These are phyloP conservation scores for Cheilosia vulpina DNA, from an alignment of 2,888 invertebrate species.

Conservation along the genomic window DNA sequence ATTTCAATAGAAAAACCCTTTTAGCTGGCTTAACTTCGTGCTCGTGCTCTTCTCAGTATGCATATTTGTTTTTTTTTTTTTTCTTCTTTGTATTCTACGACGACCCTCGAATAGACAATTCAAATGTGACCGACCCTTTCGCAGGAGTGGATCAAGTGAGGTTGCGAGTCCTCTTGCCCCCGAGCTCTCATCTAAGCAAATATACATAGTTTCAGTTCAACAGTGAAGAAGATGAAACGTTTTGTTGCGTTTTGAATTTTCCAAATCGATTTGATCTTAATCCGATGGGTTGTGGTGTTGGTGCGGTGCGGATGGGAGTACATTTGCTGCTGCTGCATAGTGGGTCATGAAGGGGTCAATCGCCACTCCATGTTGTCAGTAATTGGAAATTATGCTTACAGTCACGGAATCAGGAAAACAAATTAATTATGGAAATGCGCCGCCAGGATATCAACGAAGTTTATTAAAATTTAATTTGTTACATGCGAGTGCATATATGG, in stretches of 20 bases:
- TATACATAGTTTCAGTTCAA: constrained; percentile 32
- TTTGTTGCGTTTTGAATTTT: constrained; percentile 58
- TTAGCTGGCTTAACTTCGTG: not conserved
- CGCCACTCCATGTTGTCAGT: not conserved
- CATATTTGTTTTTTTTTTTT: constrained; percentile 21
- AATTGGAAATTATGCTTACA: not conserved
- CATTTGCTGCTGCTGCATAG: not conserved
- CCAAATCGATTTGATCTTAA: constrained; percentile 34
- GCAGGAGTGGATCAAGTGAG: constrained; percentile 31
- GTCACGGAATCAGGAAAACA: constrained; percentile 4
- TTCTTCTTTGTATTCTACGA: too few species aligned
- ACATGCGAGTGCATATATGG: too few species aligned
- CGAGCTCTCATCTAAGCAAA: constrained; percentile 51
- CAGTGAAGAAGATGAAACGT: constrained; percentile 58
- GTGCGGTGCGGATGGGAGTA: not conserved
- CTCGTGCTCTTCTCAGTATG: constrained; percentile 13
- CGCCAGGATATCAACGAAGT: not conserved
- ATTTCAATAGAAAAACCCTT: constrained; percentile 69
- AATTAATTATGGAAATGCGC: constrained; percentile 12
- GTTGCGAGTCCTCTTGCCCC: constrained; percentile 13
- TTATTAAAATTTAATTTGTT: constrained; percentile 3
- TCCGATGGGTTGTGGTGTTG: not conserved
- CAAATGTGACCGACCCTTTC: constrained; percentile 41
- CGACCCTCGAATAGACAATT: constrained; percentile 18
- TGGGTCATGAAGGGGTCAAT: not conserved